Conservation (phyloP, 2,797 vertebrate species). For the Muscicapa comitata region DNA sequence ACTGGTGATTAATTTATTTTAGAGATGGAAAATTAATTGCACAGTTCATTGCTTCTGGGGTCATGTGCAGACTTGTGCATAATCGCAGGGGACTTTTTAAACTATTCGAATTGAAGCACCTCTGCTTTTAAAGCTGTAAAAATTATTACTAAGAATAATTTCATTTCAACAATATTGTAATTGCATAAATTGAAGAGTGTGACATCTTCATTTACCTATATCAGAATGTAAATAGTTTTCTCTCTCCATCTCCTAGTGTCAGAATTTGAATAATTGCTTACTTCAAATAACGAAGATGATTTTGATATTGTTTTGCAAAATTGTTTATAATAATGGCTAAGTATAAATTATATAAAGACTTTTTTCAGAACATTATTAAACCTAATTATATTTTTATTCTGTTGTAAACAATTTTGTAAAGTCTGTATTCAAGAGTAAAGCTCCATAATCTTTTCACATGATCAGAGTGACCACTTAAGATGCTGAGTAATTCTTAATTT, state of each 20-base stretch:
- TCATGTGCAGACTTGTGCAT: background rate
- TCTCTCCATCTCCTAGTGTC: background rate
- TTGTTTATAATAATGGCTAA: background rate
- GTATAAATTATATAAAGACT: background rate
- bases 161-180: background rate
- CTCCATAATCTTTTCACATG: background rate
- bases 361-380: background rate
- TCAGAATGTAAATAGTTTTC: background rate
- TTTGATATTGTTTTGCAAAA: background rate
- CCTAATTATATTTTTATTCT: background rate
- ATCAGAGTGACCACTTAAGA: background rate
- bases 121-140: background rate
- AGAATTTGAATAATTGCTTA: background rate
- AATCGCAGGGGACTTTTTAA: background rate
- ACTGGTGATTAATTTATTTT: background rate
- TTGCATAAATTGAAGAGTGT: background rate
- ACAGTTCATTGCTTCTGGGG: background rate
- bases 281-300: background rate
- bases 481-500: background rate
- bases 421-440: background rate
- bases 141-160: background rate
- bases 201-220: background rate
- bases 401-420: background rate
- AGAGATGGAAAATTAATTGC: background rate
- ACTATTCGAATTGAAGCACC: background rate